Base-by-base conservation (phyloP, 2,797 vertebrate genomes). In the Aselliscus stoliczkanus region DNA sequence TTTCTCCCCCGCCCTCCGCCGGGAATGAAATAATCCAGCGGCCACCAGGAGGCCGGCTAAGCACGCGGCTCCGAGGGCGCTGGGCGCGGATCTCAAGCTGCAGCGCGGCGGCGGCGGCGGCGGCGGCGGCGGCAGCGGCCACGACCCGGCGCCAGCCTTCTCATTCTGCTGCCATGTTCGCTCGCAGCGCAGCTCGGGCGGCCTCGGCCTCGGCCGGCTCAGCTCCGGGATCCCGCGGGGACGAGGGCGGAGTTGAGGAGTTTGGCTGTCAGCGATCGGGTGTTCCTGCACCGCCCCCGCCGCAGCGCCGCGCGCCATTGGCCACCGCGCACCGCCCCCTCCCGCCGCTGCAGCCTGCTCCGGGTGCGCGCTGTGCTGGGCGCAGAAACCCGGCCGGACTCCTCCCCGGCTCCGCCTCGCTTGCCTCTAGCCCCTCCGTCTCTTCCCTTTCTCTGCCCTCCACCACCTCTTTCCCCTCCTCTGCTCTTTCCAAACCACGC, bases 231-330 rank as follows among this genome's bases (percentile, higher is more conserved):
- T 97, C 92, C 94, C 93, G 93, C 80, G 97, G 93, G 96, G 79
- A 75, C 82, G 75, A 86, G 88, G 93, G 89, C 96, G 97, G 97
- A 96, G 90, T 93, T 96, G 98, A 96, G 62, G 98, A 39, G 88
- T 95, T 87, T 75, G 76, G 79, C 97, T 97, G 98, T 97, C 98
- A 97, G 97, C 97, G 83, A 95, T 90, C 80, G 17, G 75, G 56
- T 87, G 94, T 96, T 97, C 97, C 97, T 95, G 98, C 97, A 64
- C 97, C 97, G 97, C 98, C 98, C 97, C 94, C 97, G 73, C 76
- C 23, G 31, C 96, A 72, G 93, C 96, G 90, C 95, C 31, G 92
- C 79, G 92, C 96, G 70, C 97, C 92, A 97, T 97, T 97, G 97
- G 96, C 88, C 88, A 39, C 70, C n/a, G 39, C 62, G 83, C 85